Evolutionary conservation across 2,888 invertebrate species (phyloP).

Genomic region (Selenia dentaria): DNA sequence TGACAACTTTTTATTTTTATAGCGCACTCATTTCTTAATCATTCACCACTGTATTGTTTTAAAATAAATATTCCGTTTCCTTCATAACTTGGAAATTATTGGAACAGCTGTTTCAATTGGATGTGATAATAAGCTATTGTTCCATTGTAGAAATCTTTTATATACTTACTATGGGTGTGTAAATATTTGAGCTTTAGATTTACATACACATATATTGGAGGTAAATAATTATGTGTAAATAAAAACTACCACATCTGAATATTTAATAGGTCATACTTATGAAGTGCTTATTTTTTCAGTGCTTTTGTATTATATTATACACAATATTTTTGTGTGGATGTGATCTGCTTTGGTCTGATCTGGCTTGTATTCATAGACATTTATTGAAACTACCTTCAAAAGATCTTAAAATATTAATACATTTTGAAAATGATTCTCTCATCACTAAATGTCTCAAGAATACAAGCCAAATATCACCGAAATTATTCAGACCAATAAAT

Average conservation of each 20-base stretch:
- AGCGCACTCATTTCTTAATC: no score
- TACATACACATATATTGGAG: background rate
- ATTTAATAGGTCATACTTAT: background rate
- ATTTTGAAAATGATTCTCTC: background rate
- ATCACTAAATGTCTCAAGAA: background rate
- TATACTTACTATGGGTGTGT: no score
- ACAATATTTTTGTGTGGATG: slow-evolving; percentile 7
- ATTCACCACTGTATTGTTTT: no score
- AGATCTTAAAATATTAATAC: no score
- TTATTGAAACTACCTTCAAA: background rate
- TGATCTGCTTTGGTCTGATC: slow-evolving; percentile 9
- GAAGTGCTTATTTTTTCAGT: slow-evolving; percentile 12
- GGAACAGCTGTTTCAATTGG: background rate
- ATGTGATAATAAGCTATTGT: background rate
- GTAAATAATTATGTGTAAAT: background rate
- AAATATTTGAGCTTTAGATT: background rate
- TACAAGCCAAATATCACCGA: slow-evolving; percentile 1
- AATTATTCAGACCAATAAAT: slow-evolving; percentile 6
- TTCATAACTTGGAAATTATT: no score
- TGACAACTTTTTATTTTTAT: no score
- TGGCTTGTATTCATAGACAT: background rate
- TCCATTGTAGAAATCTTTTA: background rate
- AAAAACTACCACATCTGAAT: no score
- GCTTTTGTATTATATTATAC: slow-evolving; percentile 11
- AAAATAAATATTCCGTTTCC: no score